Evolutionary conservation across 2,797 vertebrate species (phyloP), one percentile per base, ranked within the genome.

Genomic region (Psittacula echo): DNA sequence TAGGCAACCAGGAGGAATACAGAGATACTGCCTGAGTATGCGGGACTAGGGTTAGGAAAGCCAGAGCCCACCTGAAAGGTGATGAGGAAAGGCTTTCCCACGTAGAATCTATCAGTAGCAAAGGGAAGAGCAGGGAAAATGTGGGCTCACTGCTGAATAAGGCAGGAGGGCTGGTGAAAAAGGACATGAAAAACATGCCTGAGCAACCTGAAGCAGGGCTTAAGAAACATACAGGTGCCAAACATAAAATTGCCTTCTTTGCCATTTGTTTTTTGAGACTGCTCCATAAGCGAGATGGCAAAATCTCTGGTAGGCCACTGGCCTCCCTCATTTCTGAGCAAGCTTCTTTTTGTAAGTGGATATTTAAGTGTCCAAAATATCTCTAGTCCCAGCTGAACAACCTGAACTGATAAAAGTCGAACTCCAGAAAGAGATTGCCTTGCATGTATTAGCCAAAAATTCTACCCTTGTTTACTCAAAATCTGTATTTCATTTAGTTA

Each of bases 401-500:
- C 45, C 26, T 77, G 61, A 89, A 71, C 8, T 54, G 81, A 85
- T 85, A 80, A 71, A 93, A 95, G 54, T 53, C 8, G 30, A 53
- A 80, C 13, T 44, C 54, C 37, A 89, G 23, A 85, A 89, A 90
- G 37, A 77, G 87, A 85, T 23, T 77, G 50, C 17, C 16, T 62
- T 79, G 13, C 61, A 19, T 54, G 48, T 61, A 56, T 64, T 77
- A 74, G 72, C 34, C 72, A 95, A 89, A 87, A 77, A 50, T 53
- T 83, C 78, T 87, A 44, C 26, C 34, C 65, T 66, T 62, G 9
- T 85, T 93, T 92, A 48, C 65, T 89, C 66, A 56, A 90, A 95
- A 93, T 91, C 81, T 94, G 81, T 90, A n/a, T 92, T 92, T 76
- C 91, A 93, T 94, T 95, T 92, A 89, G 90, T 51, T 87, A 71